Conservation (phyloP, 2,113 vertebrate genomes). For the Lucifuga dentata region DNA sequence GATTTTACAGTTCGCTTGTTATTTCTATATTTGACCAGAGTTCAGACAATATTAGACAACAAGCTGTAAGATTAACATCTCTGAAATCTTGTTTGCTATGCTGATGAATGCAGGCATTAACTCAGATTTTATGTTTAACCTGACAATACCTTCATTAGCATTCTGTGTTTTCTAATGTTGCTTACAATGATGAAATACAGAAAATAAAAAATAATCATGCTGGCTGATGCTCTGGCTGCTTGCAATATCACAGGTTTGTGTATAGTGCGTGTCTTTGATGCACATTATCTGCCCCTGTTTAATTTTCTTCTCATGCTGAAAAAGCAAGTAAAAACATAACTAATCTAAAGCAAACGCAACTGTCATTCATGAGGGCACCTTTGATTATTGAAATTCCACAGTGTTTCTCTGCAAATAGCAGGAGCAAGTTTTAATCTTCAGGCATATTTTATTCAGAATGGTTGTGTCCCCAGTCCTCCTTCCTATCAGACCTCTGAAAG, state of each 20-base stretch:
- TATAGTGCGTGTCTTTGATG: constrained; percentile 47
- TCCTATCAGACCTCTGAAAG: constrained; percentile 62
- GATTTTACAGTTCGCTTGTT: constrained; percentile 34
- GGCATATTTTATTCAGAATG: constrained; percentile 60
- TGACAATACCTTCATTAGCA: constrained; percentile 3
- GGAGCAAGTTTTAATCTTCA: constrained; percentile 68
- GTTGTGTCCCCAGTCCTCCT: constrained; percentile 32
- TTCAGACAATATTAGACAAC: constrained; percentile 29
- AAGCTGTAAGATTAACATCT: constrained; percentile 17
- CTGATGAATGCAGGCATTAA: constrained; percentile 26
- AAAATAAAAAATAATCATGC: constrained; percentile 23
- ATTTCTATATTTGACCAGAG: neutral
- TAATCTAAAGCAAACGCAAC: constrained; percentile 17
- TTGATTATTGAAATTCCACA: constrained; percentile 60
- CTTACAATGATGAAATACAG: constrained; percentile 14
- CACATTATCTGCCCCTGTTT: constrained; percentile 40
- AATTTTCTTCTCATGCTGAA: constrained; percentile 32
- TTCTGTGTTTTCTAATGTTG: constrained; percentile 15
- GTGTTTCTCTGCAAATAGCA: constrained; percentile 49
- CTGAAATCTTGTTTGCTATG: constrained; percentile 22
- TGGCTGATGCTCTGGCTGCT: constrained; percentile 4
- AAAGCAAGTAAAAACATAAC: constrained; percentile 18
- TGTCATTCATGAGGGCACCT: constrained; percentile 38
- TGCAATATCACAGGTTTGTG: constrained; percentile 29
- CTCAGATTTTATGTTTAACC: constrained; percentile 17